Percentiles rank a stretch among this genome's conserved stretches.
These are phyloP conservation scores for Addax nasomaculatus DNA, from an alignment of 2,113 vertebrate species.

Conservation along the genomic window DNA sequence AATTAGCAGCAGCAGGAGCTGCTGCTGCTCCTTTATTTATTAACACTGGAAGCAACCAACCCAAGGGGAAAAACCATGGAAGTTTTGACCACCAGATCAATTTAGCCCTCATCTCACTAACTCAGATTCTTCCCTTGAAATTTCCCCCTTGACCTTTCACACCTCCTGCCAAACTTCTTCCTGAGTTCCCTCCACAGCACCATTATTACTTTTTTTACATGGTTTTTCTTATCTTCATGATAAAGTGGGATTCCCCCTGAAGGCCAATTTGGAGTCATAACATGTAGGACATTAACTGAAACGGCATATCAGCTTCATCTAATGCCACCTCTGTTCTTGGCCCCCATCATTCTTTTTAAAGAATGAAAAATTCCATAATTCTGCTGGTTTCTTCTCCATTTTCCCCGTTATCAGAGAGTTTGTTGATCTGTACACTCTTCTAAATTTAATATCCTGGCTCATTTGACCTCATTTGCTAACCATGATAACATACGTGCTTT, in stretches of 20 bases:
- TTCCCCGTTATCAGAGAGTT: not conserved
- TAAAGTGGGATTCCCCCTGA: not conserved
- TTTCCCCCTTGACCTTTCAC: not conserved
- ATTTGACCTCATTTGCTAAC: not conserved
- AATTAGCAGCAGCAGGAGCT: not conserved
- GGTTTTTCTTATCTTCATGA: not conserved
- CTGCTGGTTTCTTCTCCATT: not conserved
- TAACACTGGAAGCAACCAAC: not conserved
- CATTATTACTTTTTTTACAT: not conserved
- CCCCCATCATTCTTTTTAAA: not conserved
- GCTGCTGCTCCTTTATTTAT: not conserved
- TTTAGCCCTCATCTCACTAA: not conserved
- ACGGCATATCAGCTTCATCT: not conserved
- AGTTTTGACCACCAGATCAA: not conserved
- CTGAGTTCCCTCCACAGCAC: not conserved
- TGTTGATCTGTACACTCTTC: not conserved
- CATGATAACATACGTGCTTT: not conserved
- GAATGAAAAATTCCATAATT: not conserved
- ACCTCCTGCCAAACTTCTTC: not conserved
- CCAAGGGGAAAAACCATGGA: not conserved
- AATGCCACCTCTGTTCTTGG: not conserved
- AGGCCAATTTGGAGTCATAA: not conserved
- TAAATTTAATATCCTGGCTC: not conserved
- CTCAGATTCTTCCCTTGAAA: not conserved
- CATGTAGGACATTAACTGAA: not conserved